Evolutionary conservation across 2,113 vertebrate genomes (phyloP), one percentile per base, ranked within the genome.

Genomic region (Hyperoodon ampullatus): DNA sequence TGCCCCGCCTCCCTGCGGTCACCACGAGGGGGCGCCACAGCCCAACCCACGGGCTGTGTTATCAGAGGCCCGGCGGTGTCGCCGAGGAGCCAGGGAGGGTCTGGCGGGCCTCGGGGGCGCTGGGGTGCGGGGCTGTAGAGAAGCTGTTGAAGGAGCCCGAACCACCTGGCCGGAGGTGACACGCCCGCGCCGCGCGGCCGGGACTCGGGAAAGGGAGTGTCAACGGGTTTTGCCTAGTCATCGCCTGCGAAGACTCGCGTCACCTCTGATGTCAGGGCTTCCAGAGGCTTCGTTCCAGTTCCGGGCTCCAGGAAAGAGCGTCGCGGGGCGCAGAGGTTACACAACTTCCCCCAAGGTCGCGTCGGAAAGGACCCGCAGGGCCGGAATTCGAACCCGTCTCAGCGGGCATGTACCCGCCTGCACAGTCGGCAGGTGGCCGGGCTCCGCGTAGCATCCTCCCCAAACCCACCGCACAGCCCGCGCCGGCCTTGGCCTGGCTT

Each of bases 231-330:
- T 47, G 71, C 77, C 58, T 13, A 94, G 92, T 97, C 97, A 90
- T 33, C 6, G 87, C 71, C 82, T 6, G 42, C 26, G 50, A 47
- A 42, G 78, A 35, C 77, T 63, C 39, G 50, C 68, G 88, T 97
- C 96, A 95, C 81, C 63, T 92, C 94, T 97, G 93, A 94, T 84
- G 96, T 97, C 92, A 94, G 74, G 70, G 44, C 60, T 78, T 21
- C 80, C 16, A 16, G 68, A 83, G 72, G 63, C 86, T 80, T 74
- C 44, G 47, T 80, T 88, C 63, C 83, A 90, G 83, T 65, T 26
- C 61, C 4, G 30, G 15, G 30, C 87, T 95, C 77, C 93, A 74
- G 88, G 83, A 94, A 95, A 60, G 58, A 66, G 88, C 47, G 44
- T 91, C 39, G 8, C 8, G 42, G 91, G 47, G 68, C 88, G 6